Evolutionary conservation across 2,113 vertebrate species (phyloP).

Genomic region (Donacobius atricapilla): DNA sequence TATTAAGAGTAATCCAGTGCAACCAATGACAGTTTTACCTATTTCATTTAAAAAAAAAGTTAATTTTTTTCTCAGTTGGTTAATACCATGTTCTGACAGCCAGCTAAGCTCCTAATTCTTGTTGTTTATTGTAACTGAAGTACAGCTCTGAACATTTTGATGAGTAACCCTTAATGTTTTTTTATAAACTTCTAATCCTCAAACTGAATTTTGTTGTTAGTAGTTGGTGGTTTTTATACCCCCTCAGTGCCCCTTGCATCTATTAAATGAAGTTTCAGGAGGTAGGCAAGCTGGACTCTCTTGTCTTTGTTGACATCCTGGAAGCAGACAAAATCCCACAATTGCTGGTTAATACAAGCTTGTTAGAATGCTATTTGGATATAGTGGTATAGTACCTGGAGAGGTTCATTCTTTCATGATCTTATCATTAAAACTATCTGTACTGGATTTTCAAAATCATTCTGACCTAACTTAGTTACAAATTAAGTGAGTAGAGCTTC

Average conservation of each 20-base stretch:
- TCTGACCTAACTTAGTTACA: neutral
- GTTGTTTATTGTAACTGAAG: neutral
- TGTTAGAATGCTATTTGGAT: neutral
- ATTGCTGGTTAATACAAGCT: neutral
- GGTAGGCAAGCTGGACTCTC: neutral
- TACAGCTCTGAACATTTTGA: neutral
- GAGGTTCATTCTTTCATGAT: fast-evolving
- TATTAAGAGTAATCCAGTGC: neutral
- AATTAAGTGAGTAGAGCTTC: neutral
- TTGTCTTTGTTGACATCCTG: neutral
- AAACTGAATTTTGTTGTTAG: neutral
- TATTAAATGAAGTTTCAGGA: neutral
- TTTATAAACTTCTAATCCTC: neutral
- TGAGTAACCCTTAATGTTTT: neutral
- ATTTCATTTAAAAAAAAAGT: neutral
- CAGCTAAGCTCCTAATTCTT: neutral
- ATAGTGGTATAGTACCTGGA: neutral
- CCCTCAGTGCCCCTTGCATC: neutral
- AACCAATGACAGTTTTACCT: neutral
- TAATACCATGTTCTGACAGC: neutral
- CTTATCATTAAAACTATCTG: neutral
- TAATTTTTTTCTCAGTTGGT: neutral
- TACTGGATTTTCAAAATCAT: neutral
- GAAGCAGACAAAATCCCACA: neutral
- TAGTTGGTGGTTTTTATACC: neutral